Conservation (phyloP, 2,113 vertebrate genomes). For the Onychostruthus taczanowskii region DNA sequence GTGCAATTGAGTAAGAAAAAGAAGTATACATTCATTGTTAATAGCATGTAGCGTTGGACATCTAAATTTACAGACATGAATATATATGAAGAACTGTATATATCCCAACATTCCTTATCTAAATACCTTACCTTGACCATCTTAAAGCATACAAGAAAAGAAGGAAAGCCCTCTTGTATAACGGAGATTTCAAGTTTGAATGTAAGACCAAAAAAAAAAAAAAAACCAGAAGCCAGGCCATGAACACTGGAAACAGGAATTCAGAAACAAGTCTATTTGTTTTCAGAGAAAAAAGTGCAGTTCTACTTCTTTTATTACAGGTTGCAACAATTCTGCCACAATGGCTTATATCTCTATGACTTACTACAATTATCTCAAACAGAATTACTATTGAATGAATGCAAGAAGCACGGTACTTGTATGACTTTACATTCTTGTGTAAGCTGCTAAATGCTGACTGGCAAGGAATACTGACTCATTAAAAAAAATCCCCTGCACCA, state of each 20-base stretch:
- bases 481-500: not conserved
- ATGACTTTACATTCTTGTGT: not conserved
- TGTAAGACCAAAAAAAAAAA: not conserved
- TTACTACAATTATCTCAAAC: not conserved
- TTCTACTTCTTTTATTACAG: not conserved
- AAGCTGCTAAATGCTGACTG: not conserved
- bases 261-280: not conserved
- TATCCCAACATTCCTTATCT: not conserved
- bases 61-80: not conserved
- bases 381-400: not conserved
- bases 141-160: not conserved
- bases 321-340: not conserved
- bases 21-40: not conserved
- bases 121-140: not conserved
- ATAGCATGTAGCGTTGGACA: not conserved
- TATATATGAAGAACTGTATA: not conserved
- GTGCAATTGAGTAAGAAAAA: not conserved
- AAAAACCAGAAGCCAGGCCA: not conserved
- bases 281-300: not conserved
- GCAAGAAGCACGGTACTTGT: not conserved
- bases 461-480: not conserved
- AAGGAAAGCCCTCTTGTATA: not conserved
- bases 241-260: not conserved
- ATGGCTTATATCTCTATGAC: not conserved
- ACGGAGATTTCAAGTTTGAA: not conserved